A percentile compares a stretch with the other conserved stretches of the same genome.
Conservation (phyloP, 2,113 vertebrate genomes). For the Chrysemys picta region DNA sequence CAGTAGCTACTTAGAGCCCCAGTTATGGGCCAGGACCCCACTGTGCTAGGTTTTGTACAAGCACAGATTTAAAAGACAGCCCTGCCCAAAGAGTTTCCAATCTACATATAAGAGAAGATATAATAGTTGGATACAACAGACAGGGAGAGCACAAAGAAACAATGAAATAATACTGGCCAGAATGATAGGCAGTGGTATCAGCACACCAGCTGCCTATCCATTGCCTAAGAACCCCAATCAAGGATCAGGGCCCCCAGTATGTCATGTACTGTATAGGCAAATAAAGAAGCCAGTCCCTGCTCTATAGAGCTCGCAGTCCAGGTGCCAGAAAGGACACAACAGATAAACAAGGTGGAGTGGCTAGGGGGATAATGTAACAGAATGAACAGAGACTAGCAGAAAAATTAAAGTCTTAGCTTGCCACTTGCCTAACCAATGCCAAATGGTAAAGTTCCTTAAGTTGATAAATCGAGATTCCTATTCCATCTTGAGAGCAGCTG, state of each 20-base stretch:
- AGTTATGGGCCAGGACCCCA: not conserved
- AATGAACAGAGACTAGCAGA: not conserved
- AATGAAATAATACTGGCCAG: accelerated
- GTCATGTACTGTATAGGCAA: accelerated
- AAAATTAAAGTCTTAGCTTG: not conserved
- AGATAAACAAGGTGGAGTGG: not conserved
- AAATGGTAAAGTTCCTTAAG: not conserved
- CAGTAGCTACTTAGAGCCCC: not conserved
- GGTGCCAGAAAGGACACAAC: not conserved
- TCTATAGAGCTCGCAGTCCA: not conserved
- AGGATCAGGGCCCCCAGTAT: not conserved
- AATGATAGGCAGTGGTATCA: accelerated
- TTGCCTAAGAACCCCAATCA: too few species aligned
- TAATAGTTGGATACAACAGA: not conserved
- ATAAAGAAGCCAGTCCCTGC: not conserved
- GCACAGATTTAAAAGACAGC: not conserved
- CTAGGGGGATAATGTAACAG: not conserved
- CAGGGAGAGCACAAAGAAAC: not conserved
- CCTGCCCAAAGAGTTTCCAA: not conserved
- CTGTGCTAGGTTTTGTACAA: not conserved
- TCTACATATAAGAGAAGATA: not conserved
- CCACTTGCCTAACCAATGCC: not conserved
- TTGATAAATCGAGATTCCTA: accelerated
- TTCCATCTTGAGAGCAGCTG: too few species aligned
- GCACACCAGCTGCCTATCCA: not conserved